Base-by-base conservation (phyloP, 2,797 vertebrate species). In the Lepidocolaptes lacrymiger region DNA sequence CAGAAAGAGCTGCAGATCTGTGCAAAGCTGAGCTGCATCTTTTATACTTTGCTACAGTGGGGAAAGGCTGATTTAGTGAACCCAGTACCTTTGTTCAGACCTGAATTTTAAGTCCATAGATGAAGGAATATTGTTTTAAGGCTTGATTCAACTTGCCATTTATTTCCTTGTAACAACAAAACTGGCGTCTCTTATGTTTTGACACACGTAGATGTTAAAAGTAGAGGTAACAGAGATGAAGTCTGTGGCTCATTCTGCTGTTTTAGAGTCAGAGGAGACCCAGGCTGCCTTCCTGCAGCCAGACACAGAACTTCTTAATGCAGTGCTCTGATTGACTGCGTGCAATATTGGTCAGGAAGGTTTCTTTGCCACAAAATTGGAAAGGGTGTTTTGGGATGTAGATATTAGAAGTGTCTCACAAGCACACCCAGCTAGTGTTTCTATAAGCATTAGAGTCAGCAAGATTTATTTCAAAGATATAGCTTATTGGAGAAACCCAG, bases 381-480 rank as follows among this genome's bases (percentile, higher is more conserved):
- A 85, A 82, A 78, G 26, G 34, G 34, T 58, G 54, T 90, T 83
- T 88, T 76, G 84, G 72, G 46, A 72, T 89, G 39, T 63, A 64
- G 68, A 46, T 88, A 71, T 64, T 88, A 72, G 58, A 90, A 95
- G 64, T 78, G 89, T 89, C 55, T 89, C 48, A 17, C 77, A 86
- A 84, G 71, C 64, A 76, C 13, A 58, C 51, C 28, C 43, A 74
- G 67, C 67, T 89, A 56, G 59, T 87, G 52, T 80, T 89, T 78
- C 84, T 80, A 24, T 69, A 74, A 85, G 59, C 67, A 88, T 93
- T 94, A 91, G 73, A 89, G 81, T 88, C 76, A 72, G 78, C 46
- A 76, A 92, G 95, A 92, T 92, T 95, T 89, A 93, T 85, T 92
- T 77, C 55, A 16, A 72, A 85, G 83, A 37, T 67, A 48, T 4